Conservation (phyloP, 2,113 vertebrate species). For the Stigmatopora argus region DNA sequence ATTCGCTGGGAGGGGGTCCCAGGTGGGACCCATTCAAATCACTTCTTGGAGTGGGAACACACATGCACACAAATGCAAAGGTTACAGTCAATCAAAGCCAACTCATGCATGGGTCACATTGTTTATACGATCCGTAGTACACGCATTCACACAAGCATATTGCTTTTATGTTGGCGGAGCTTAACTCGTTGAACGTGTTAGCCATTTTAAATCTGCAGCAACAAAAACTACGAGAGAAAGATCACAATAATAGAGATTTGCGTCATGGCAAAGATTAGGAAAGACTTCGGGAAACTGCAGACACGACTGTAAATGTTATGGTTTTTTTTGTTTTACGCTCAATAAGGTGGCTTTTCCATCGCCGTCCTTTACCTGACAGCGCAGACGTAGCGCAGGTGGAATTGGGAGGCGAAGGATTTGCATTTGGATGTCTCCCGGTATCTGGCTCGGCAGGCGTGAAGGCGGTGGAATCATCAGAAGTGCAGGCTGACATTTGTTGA, state of each 20-base stretch:
- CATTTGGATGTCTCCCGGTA: conserved; percentile 64
- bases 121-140: conserved; percentile 6
- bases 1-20: conserved; percentile 44
- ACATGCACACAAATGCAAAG: conserved; percentile 20
- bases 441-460: conserved; percentile 41
- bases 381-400: conserved; percentile 45
- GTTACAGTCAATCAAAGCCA: conserved; percentile 52
- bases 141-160: too few relatives aligned
- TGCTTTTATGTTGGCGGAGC: too few relatives aligned
- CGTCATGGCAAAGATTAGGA: too few relatives aligned
- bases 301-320: conserved; percentile 7
- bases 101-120: conserved; percentile 31
- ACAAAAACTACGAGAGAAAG: too few relatives aligned
- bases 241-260: too few relatives aligned
- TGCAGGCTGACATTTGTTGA: conserved; percentile 36
- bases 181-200: too few relatives aligned
- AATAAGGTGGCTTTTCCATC: neutral
- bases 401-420: conserved; percentile 51
- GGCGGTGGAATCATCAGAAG: conserved; percentile 11
- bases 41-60: neutral
- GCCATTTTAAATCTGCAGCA: too few relatives aligned
- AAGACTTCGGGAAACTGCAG: too few relatives aligned
- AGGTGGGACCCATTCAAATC: conserved; percentile 63
- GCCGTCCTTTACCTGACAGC: conserved; percentile 53
- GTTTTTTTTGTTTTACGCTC: neutral